Percentiles rank a stretch among this genome's conserved stretches.
Conservation (phyloP, 2,797 vertebrate genomes). For the Notolepis coatsorum region DNA sequence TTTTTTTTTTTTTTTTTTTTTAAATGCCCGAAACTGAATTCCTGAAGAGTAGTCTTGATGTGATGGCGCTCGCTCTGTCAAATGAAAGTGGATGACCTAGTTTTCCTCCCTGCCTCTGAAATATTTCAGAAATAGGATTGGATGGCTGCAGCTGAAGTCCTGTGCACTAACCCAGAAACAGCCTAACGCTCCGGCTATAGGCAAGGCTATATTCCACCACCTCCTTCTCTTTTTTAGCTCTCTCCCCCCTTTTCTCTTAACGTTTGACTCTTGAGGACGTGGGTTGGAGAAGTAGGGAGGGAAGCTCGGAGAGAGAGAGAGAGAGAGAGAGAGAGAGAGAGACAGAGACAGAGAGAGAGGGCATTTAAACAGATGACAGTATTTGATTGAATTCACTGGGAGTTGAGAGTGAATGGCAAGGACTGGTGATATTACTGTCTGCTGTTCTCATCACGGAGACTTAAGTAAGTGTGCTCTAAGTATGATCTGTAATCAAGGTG, state of each 20-base stretch:
- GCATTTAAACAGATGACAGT: conserved; percentile 76
- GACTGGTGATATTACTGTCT: conserved; percentile 32
- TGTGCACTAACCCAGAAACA: conserved; percentile 82
- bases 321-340: too few relatives aligned
- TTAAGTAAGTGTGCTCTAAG: conserved; percentile 66
- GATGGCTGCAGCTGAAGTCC: conserved; percentile 78
- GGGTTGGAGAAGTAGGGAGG: conserved; percentile 73
- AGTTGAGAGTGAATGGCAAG: conserved; percentile 61
- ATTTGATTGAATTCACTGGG: conserved; percentile 64
- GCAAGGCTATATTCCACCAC: conserved; percentile 69
- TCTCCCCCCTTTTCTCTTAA: conserved; percentile 31
- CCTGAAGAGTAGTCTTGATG: conserved; percentile 78
- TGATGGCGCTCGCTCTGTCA: conserved; percentile 72
- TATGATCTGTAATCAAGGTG: neutral
- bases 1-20: conserved; percentile 37
- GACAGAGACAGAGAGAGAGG: conserved; percentile 56
- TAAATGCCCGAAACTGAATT: conserved; percentile 74
- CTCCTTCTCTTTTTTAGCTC: conserved; percentile 6
- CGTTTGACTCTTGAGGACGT: conserved; percentile 74
- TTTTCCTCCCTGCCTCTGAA: conserved; percentile 74
- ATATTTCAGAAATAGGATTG: conserved; percentile 82
- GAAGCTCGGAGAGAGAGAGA: conserved; percentile 61
- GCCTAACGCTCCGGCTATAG: conserved; percentile 73
- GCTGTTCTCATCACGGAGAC: conserved; percentile 48
- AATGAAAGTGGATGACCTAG: conserved; percentile 81